Evolutionary conservation across 1,140 invertebrate genomes (phyloP).

Genomic region (Bombyx mandarina): DNA sequence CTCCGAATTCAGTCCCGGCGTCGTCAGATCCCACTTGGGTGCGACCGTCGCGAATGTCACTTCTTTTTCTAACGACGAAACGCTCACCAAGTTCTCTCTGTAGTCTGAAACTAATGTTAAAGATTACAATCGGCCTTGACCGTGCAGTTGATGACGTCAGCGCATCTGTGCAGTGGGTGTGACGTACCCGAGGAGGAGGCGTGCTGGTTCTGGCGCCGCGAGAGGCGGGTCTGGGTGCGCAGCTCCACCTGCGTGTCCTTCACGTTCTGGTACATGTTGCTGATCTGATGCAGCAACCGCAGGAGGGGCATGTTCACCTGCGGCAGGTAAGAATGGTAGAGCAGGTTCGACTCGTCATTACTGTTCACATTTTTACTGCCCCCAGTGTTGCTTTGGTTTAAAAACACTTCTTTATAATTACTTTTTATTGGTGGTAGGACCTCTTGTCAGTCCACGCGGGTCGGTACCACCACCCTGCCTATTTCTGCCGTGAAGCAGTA

Average conservation of each 20-base stretch:
- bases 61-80: conserved; percentile 62
- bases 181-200: conserved; percentile 72
- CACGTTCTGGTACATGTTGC: conserved; percentile 97
- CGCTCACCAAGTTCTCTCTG: conserved; percentile 71
- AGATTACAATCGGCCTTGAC: not conserved
- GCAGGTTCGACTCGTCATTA: too few species aligned
- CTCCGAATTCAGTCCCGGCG: conserved; percentile 8
- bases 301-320: conserved; percentile 95
- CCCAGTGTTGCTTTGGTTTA: too few species aligned
- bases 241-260: conserved; percentile 94
- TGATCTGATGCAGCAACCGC: conserved; percentile 94
- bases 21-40: conserved; percentile 35
- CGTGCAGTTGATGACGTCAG: not conserved
- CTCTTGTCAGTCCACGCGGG: too few species aligned
- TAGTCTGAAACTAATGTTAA: conserved; percentile 73
- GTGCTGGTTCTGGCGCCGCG: conserved; percentile 63
- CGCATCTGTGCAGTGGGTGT: not conserved
- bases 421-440: too few species aligned
- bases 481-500: too few species aligned
- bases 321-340: not conserved
- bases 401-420: too few species aligned
- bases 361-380: too few species aligned
- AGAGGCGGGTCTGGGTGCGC: conserved; percentile 76
- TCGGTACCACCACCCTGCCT: too few species aligned
- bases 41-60: conserved; percentile 59